Percentiles rank a stretch among this genome's conserved stretches.
Evolutionary conservation across 2,113 vertebrate genomes (phyloP).

Genomic region (Eclectus roratus): DNA sequence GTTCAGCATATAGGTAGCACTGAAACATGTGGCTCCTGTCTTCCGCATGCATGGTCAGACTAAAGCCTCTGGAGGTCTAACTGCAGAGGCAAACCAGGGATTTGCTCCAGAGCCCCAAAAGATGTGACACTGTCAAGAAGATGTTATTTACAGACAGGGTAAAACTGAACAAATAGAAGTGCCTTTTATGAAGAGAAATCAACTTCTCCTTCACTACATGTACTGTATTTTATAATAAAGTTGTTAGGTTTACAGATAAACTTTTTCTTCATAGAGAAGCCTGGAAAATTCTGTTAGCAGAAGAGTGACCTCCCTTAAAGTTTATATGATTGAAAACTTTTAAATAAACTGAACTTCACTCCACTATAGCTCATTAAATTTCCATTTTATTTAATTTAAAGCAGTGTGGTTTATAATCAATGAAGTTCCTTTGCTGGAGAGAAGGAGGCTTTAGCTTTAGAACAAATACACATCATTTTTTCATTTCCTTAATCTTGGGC

Average conservation of each 20-base stretch:
- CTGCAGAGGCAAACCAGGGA: neutral
- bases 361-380: slow-evolving; percentile 43
- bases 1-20: neutral
- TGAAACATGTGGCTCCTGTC: neutral
- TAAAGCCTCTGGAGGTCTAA: neutral
- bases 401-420: slow-evolving; percentile 26
- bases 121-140: neutral
- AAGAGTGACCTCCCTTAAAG: slow-evolving; percentile 4
- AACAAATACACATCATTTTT: slow-evolving; percentile 60
- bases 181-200: neutral
- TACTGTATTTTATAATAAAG: neutral
- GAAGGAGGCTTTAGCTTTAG: slow-evolving; percentile 44
- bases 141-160: neutral
- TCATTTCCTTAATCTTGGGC: slow-evolving; percentile 60
- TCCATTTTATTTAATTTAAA: slow-evolving; percentile 56
- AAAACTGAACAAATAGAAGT: slow-evolving; percentile 31
- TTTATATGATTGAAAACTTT: slow-evolving; percentile 30
- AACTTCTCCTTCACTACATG: neutral
- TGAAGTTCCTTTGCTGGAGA: slow-evolving; percentile 7
- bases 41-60: fast-evolving
- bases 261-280: neutral
- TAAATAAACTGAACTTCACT: slow-evolving; percentile 42
- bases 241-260: neutral
- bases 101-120: neutral
- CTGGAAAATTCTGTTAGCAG: slow-evolving; percentile 17